Base-by-base conservation (phyloP, 2,888 invertebrate genomes). In the Rhagonycha fulva region DNA sequence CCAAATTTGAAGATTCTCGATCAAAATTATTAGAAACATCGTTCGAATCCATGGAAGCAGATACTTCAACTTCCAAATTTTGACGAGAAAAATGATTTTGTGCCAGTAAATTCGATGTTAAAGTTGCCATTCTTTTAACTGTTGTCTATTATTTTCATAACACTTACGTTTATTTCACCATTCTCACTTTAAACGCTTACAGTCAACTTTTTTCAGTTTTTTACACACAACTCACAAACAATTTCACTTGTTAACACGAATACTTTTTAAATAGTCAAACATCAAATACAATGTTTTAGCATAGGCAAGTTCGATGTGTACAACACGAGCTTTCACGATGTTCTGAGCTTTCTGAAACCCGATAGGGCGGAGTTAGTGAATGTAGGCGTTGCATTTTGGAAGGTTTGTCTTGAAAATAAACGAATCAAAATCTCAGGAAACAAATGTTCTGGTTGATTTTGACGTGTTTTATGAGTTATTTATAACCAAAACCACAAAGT, bases 1-100 rank as follows among this genome's bases (percentile, higher is more conserved):
- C 90, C 12, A 90, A 88, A 76, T 89, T 89, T 7, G 86, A 83
- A 14, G 86, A 87, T 79, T 86, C 86, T 68, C 86, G 77, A 63
- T 86, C 86, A 79, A 84, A 86, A 78, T 85, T 81, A 4, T 76
- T 77, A n/a, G 74, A 75, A 60, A 78, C 83, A 75, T 87, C 86
- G 78, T 83, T 85, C 47, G 87, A 87, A 79, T 87, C 87, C 85
- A 86, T 85, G 23, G 87, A 87, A 60, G 85, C 82, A 14, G 85
- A 85, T n/a, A 86, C 86, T 75, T 87, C 87, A 60, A 84, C 84
- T 75, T 87, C 85, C 66, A 84, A 78, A 60, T 82, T 84, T 72
- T 83, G 83, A 66, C 85, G 79, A 12, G 82, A 80, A 76, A 85
- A 84, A 73, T 84, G 85, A 28, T 82, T 82, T 77, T 85, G 85